These are phyloP conservation scores for Hymenopus coronatus DNA, from an alignment of 2,888 invertebrate genomes.

Conservation along the genomic window DNA sequence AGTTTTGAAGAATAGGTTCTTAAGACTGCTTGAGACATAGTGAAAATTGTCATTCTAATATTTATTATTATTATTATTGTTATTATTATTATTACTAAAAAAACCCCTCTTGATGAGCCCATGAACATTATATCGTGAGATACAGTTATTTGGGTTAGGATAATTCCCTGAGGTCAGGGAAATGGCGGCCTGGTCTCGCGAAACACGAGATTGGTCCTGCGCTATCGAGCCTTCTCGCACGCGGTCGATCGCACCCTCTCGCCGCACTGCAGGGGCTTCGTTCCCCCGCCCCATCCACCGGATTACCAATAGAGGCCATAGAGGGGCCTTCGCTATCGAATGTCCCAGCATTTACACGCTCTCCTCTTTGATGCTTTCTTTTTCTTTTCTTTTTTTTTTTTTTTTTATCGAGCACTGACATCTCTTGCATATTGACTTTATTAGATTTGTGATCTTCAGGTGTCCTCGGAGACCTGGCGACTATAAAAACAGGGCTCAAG, in stretches of 20 bases:
- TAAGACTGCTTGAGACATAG: too few species aligned
- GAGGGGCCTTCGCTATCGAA: neutral
- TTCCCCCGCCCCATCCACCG: slow-evolving; percentile 4
- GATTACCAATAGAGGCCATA: neutral
- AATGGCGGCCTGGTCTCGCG: slow-evolving; percentile 12
- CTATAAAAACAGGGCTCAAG: neutral
- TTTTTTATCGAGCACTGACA: neutral
- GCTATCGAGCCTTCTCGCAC: neutral
- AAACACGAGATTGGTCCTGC: slow-evolving; percentile 5
- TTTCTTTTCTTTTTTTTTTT: neutral
- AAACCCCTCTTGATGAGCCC: neutral
- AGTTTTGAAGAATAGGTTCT: too few species aligned
- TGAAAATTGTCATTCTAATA: too few species aligned
- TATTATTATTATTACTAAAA: too few species aligned
- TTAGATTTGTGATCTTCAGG: neutral
- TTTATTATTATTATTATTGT: too few species aligned
- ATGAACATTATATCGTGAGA: neutral
- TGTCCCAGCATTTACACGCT: neutral
- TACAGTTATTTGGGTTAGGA: neutral
- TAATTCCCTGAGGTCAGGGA: neutral
- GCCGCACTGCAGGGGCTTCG: slow-evolving; percentile 27
- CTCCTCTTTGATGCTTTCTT: neutral
- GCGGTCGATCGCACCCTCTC: slow-evolving; percentile 24
- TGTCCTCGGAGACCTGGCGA: neutral
- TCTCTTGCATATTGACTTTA: neutral